Evolutionary conservation across 2,888 invertebrate genomes (phyloP), one percentile per base, ranked within the genome.

Genomic region (Bibio marci): DNA sequence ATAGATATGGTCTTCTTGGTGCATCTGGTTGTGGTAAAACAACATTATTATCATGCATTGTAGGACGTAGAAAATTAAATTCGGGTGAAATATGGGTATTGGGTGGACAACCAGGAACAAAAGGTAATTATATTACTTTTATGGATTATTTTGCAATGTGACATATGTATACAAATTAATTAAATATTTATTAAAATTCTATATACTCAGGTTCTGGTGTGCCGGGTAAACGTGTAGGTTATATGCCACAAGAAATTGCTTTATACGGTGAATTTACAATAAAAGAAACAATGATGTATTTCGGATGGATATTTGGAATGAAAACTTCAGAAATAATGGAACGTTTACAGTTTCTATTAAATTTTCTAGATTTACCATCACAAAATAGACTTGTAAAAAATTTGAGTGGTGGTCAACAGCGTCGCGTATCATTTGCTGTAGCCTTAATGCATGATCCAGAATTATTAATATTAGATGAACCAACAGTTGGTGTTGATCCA

Each of bases 11-110:
- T 42, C 70, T 94, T 10, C 67, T 94, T 30, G 94, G 94, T 18
- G 91, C 94, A 7, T 91, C 91, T 43, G 94, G 94, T 26, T 94
- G 94, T 58, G 91, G 91, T n/a, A 94, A 94, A 64, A 94, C 94
- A 3, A 94, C 94, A 1, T 66, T 94, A 12, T 71, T 94, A 4
- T 83, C 88, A 35, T 90, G 90, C 62, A 83, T 92, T 52, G 87
- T 94, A 17, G 92, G 94, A 4, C 69, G 90, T 39, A 71, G 88
- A 51, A 71, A 80, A 50, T 65, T 91, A 38, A 83, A 91, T 62
- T 73, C 76, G 3, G 94, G 94, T 4, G 81, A 85, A 57, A 81
- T 92, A 48, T 80, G 78, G 67, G 90, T 92, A 28, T 71, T 94
- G 38, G 92, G 92, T 1, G 83, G 86, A 17, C 79, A 76, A 50